phyloP scores from a whole-genome alignment of 2,888 invertebrate genomes.

The Arrhopalites spinosus region DNA sequence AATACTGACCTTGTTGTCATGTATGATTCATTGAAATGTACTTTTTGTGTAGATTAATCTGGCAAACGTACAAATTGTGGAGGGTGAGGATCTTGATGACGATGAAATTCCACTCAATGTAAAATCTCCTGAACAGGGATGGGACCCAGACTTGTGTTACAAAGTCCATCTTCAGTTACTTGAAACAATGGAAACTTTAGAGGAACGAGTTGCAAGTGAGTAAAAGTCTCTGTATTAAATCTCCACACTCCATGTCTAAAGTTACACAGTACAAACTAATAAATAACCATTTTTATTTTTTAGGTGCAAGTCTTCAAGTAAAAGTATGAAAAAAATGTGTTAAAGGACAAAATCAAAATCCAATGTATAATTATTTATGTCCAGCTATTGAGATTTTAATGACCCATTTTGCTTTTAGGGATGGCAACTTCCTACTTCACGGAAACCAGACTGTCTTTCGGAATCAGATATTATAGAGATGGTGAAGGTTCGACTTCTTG shows the following conservation, averaged over 20 bases:
- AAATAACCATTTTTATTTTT: constrained; percentile 59
- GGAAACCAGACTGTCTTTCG: constrained; percentile 27
- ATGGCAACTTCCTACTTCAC: constrained; percentile 40
- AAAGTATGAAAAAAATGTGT: constrained; percentile 61
- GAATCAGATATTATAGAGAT: constrained; percentile 61
- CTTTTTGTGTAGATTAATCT: constrained; percentile 26
- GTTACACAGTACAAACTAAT: too few species aligned
- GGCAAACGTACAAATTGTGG: constrained; percentile 26
- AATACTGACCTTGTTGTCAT: too few species aligned
- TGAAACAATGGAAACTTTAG: constrained; percentile 82
- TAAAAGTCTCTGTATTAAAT: constrained; percentile 56
- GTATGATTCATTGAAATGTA: background rate
- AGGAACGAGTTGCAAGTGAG: constrained; percentile 74
- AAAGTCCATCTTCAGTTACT: constrained; percentile 80
- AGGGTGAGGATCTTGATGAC: constrained; percentile 43
- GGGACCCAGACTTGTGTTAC: constrained; percentile 72
- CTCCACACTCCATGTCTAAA: too few species aligned
- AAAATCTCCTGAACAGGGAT: constrained; percentile 59
- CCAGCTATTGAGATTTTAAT: background rate
- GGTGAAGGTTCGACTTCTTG: constrained; percentile 74
- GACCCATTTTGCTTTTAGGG: constrained; percentile 32
- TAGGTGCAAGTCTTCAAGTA: constrained; percentile 79
- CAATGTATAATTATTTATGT: background rate
- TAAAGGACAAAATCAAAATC: background rate
- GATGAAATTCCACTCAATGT: constrained; percentile 42